A percentile compares a stretch with the other conserved stretches of the same genome.
Conservation (phyloP, 2,888 invertebrate genomes). For the Lycocerus yunnanus region DNA sequence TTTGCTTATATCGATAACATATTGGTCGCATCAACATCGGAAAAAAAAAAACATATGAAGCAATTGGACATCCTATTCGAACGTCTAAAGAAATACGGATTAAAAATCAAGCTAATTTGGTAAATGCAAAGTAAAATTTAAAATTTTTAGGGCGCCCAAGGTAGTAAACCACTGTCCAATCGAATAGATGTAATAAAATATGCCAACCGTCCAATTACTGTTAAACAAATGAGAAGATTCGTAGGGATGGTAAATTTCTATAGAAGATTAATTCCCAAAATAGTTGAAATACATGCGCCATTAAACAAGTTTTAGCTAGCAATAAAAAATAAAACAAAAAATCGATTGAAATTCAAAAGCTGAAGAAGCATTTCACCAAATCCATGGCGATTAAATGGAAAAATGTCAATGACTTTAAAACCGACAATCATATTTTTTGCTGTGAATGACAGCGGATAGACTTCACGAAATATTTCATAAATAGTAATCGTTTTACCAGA, state of each 20-base stretch:
- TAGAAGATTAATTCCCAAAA: neutral
- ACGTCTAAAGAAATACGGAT: neutral
- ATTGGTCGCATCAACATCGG: neutral
- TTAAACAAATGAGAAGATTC: neutral
- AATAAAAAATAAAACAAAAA: too few relatives aligned
- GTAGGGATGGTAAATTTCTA: neutral
- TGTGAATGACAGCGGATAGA: too few relatives aligned
- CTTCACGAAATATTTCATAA: too few relatives aligned
- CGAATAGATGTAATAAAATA: neutral
- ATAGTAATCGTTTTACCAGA: too few relatives aligned
- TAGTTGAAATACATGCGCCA: neutral
- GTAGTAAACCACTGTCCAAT: neutral
- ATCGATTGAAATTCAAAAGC: too few relatives aligned
- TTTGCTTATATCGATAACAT: neutral
- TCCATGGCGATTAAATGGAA: too few relatives aligned
- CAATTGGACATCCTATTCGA: neutral
- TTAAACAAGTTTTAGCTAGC: neutral
- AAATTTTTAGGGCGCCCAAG: neutral
- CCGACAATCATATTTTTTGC: too few relatives aligned
- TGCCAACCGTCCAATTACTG: neutral
- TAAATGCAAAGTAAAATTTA: neutral
- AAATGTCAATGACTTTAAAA: too few relatives aligned
- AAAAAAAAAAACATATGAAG: neutral
- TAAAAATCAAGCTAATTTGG: neutral
- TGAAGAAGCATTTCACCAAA: too few relatives aligned